Conservation (phyloP, 2,113 vertebrate species). For the Macaca mulatta region DNA sequence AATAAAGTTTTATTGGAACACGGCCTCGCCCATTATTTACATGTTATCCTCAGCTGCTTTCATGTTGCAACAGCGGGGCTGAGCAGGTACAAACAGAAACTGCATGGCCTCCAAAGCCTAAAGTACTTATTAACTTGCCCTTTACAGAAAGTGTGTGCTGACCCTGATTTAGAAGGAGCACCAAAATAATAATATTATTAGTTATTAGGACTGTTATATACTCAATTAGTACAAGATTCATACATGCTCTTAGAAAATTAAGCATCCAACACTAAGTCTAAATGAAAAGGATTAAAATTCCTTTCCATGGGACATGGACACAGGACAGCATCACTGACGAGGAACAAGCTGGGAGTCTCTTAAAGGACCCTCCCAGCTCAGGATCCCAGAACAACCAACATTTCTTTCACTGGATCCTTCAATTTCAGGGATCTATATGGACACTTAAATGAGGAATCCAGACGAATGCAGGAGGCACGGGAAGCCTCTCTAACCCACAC, state of each 20-base stretch:
- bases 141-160: neutral
- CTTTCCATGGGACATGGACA: neutral
- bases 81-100: neutral
- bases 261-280: neutral
- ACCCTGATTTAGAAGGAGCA: neutral
- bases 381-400: neutral
- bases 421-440: neutral
- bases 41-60: neutral
- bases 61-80: neutral
- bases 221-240: neutral
- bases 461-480: fast-evolving
- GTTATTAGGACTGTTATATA: neutral
- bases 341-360: neutral
- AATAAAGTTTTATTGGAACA: neutral
- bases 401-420: neutral
- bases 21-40: fast-evolving
- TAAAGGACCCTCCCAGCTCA: neutral
- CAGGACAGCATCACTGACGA: fast-evolving
- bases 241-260: neutral
- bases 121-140: neutral
- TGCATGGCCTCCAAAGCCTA: neutral
- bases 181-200: neutral
- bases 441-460: neutral
- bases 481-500: fast-evolving
- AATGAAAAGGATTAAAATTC: neutral